Base-by-base conservation (phyloP, 2,113 vertebrate species). In the Eulemur macaco region DNA sequence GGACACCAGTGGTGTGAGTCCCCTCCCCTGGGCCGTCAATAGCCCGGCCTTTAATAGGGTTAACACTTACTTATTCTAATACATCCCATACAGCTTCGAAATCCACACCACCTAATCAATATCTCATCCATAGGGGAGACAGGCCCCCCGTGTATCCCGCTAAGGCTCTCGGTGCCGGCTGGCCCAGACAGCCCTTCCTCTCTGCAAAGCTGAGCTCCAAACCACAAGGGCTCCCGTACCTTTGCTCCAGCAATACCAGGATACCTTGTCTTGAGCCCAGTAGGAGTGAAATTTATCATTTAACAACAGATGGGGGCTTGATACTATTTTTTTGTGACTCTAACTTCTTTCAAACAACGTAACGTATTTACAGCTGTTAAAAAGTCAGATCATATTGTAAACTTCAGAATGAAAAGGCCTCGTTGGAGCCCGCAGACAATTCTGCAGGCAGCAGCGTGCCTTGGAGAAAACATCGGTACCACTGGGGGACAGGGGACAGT, bases 401-500 rank as follows among this genome's bases (percentile, higher is more conserved):
- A 78, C 9, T 91, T 66, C 13, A 42, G 31, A 74, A 47, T 3
- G n/a, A 86, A 85, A 68, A 34, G 58, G 20, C 39, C 45, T 42
- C 5, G 9, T 34, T 74, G 2, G 23, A 6, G 45, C 4, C 29
- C 27, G 63, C 11, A 21, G 14, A 64, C 6, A 45, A 45, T 86
- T 37, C 47, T 68, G 8, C 21, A 37, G 21, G 5, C 27, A 64
- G 31, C 7, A 78, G 66, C 50, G 42, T 13, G 73, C 78, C 23
- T 1, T 60, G 68, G 66, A 86, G 73, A 27, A 86, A 52, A 56
- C 25, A 12, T 2, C 6, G 37, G 20, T 9, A 12, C 17, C 9
- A 3, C 8, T 39, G 29, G 80, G 31, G 31, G 0, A 18, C 8
- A 15, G 3, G 31, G 11, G 7, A 3, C 27, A 10, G 1, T 11